phyloP scores from a whole-genome alignment of 1,140 invertebrate genomes.

The Bactericera cockerelli region DNA sequence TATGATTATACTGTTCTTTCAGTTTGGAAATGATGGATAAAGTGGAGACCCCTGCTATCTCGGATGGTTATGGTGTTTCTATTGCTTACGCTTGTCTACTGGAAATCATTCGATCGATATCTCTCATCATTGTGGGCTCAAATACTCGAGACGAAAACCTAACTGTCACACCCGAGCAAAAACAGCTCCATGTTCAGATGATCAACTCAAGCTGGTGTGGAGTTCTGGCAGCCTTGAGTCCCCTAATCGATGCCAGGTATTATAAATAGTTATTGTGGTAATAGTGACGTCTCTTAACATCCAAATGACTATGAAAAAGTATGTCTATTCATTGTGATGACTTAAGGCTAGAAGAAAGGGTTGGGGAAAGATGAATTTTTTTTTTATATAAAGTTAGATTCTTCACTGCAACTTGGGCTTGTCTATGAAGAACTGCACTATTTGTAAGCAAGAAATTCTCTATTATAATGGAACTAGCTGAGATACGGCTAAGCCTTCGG shows the following conservation, averaged over 20 bases:
- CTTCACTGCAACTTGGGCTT: too few relatives aligned
- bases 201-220: slow-evolving; percentile 93
- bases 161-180: slow-evolving; percentile 16
- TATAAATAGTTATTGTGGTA: slow-evolving; percentile 18
- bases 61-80: slow-evolving; percentile 90
- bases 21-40: slow-evolving; percentile 93
- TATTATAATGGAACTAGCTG: too few relatives aligned
- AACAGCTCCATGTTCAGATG: slow-evolving; percentile 47
- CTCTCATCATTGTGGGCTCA: slow-evolving; percentile 44
- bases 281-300: too few relatives aligned
- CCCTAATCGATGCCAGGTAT: slow-evolving; percentile 80
- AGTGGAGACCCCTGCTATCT: slow-evolving; percentile 77
- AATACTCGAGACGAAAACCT: slow-evolving; percentile 30
- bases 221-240: slow-evolving; percentile 73
- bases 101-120: slow-evolving; percentile 70
- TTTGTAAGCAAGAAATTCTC: too few relatives aligned
- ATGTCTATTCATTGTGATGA: too few relatives aligned
- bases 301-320: slow-evolving; percentile 12
- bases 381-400: slow-evolving; percentile 11
- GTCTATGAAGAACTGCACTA: too few relatives aligned
- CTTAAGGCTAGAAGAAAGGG: too few relatives aligned
- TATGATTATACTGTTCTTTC: too few relatives aligned
- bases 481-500: too few relatives aligned
- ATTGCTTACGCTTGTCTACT: slow-evolving; percentile 82
- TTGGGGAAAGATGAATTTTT: slow-evolving; percentile 11